phyloP scores from a whole-genome alignment of 2,888 invertebrate species.

The Drosophila mimica region DNA sequence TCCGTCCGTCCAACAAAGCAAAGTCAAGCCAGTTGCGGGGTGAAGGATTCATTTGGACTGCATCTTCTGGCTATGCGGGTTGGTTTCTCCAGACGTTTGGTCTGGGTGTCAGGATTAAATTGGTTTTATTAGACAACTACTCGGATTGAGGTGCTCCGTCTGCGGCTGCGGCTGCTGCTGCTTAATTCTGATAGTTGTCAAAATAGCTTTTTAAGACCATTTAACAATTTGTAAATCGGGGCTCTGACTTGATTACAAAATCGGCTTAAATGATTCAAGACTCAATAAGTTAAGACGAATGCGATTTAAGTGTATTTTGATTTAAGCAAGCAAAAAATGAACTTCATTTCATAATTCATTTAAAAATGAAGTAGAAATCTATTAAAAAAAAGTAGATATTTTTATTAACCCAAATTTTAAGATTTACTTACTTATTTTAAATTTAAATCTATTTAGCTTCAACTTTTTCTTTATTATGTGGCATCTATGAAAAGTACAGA shows the following conservation, averaged over 20 bases:
- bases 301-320: too few relatives aligned
- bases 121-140: constrained; percentile 47
- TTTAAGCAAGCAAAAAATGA: background rate
- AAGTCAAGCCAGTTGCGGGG: background rate
- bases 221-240: background rate
- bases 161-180: background rate
- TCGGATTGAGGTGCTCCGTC: constrained; percentile 19
- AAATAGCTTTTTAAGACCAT: background rate
- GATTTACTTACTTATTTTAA: background rate
- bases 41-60: constrained; percentile 11
- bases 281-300: background rate
- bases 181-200: constrained; percentile 6
- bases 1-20: constrained; percentile 17
- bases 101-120: constrained; percentile 48
- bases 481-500: background rate
- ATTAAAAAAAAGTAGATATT: background rate
- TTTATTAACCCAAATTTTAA: background rate
- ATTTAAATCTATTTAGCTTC: too few relatives aligned
- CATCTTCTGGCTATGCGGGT: background rate
- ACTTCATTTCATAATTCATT: background rate
- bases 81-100: constrained; percentile 25
- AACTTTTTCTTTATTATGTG: background rate
- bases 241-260: background rate
- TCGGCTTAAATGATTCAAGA: background rate
- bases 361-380: background rate